Evolutionary conservation across 2,113 vertebrate species (phyloP), one percentile per base, ranked within the genome.

Genomic region (Acrocephalus kingi): DNA sequence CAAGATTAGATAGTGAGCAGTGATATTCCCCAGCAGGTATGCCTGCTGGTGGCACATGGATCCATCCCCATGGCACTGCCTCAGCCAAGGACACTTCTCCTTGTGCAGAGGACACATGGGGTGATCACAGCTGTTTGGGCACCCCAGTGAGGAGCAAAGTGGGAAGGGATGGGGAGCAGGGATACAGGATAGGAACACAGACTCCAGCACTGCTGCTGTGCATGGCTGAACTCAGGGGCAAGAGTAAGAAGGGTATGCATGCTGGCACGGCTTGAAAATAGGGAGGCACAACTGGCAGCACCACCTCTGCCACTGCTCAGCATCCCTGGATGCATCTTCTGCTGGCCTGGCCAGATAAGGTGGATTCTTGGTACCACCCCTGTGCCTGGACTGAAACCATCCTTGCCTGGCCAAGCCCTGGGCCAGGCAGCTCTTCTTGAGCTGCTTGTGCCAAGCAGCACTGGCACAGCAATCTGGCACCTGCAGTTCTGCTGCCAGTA

Each of bases 321-420:
- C 45, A 55, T 55, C 72, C 68, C 37, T 0, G 0, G 46, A 12
- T 1, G 2, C 1, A 1, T 71, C 73, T 91, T 45, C 68, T 45
- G 51, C 55, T 24, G 49, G 15, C 27, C 37, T 1, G 4, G 61
- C 49, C 51, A 51, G 67, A 52, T 52, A 37, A 58, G 30, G 31
- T 23, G 46, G 61, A n/a, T 77, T 63, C 61, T 73, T 3, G 3
- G 14, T 77, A 25, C 22, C 52, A 37, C 25, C 61, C 35, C 21
- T 27, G 52, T 18, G 13, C 37, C 5, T 7, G 77, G 77, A 62
- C 24, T 64, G 89, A 84, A 71, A 45, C 20, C 10, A 2, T 0
- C 0, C 31, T 37, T 0, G 0, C 11, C 8, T 2, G 1, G 27
- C 27, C 0, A 0, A 67, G n/a, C 28, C 35, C 27, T 0, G 0